Conservation (phyloP, 2,797 vertebrate species). For the Molossus alvarezi region DNA sequence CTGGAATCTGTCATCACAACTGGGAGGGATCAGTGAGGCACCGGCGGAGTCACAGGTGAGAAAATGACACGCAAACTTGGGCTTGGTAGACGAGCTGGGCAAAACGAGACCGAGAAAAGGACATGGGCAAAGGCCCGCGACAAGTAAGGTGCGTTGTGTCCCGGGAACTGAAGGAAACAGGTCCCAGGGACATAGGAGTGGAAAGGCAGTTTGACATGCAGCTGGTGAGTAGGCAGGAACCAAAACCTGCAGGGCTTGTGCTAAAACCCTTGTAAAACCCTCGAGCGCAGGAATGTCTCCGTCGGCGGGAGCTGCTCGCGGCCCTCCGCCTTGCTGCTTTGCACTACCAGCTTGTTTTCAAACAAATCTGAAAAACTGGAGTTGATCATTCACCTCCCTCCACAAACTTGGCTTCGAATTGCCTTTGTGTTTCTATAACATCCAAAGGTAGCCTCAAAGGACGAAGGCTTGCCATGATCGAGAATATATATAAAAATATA, state of each 20-base stretch:
- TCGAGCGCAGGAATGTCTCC: not conserved
- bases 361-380: slow-evolving; percentile 57
- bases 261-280: not conserved
- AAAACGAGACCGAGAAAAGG: not conserved
- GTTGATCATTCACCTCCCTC: slow-evolving; percentile 11
- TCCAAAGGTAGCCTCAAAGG: slow-evolving; percentile 11
- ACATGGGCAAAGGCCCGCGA: not conserved
- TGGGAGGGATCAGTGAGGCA: not conserved
- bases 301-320: not conserved
- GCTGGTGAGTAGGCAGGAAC: not conserved
- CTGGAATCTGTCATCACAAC: not conserved
- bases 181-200: not conserved
- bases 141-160: fast-evolving
- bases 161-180: not conserved
- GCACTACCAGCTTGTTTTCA: not conserved
- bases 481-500: slow-evolving; percentile 62
- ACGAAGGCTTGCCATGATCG: not conserved
- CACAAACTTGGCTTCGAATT: slow-evolving; percentile 31
- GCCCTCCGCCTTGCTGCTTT: not conserved
- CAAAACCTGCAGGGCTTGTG: not conserved
- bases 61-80: not conserved
- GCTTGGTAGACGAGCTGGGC: not conserved
- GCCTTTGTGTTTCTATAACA: slow-evolving; percentile 49
- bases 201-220: not conserved
- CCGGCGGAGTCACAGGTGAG: not conserved